phyloP scores from a whole-genome alignment of 2,797 vertebrate species.

The Synaphobranchus kaupii region DNA sequence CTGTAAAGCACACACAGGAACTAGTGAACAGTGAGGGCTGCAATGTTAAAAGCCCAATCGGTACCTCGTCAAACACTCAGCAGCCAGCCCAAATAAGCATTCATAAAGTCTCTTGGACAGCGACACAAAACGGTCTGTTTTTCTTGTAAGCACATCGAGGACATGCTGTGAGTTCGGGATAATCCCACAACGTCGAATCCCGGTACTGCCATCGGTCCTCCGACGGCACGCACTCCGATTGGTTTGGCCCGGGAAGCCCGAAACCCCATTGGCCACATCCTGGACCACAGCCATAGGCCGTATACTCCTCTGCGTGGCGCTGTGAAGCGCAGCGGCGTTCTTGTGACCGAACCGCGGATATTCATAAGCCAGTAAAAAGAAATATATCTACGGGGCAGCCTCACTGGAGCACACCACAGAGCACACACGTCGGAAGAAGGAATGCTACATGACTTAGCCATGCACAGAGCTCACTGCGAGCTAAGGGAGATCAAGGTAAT shows the following conservation, averaged over 20 bases:
- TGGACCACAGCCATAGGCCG: constrained; percentile 25
- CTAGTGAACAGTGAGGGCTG: not conserved
- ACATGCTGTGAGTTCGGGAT: not conserved
- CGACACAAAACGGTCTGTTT: constrained; percentile 21
- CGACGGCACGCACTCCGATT: constrained; percentile 3
- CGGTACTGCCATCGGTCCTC: constrained; percentile 17
- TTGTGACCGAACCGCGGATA: constrained; percentile 39
- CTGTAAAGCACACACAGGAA: not conserved
- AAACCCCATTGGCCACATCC: not conserved
- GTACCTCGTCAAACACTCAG: constrained; percentile 4
- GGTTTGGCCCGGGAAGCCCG: constrained; percentile 1
- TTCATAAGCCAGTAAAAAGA: constrained; percentile 40
- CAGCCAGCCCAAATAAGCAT: constrained; percentile 20
- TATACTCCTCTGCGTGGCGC: constrained; percentile 12
- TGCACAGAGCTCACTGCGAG: not conserved
- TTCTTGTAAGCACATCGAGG: constrained; percentile 33
- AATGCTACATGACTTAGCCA: not conserved
- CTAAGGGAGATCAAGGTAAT: not conserved
- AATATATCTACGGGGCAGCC: not conserved
- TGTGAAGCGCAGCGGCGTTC: constrained; percentile 30
- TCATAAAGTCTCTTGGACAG: constrained; percentile 16
- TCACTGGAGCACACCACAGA: not conserved
- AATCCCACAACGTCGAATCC: not conserved
- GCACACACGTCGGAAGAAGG: not conserved
- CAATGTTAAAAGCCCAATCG: not conserved